These are phyloP conservation scores for Catharus fuscescens DNA, from an alignment of 2,113 vertebrate genomes.

Conservation along the genomic window DNA sequence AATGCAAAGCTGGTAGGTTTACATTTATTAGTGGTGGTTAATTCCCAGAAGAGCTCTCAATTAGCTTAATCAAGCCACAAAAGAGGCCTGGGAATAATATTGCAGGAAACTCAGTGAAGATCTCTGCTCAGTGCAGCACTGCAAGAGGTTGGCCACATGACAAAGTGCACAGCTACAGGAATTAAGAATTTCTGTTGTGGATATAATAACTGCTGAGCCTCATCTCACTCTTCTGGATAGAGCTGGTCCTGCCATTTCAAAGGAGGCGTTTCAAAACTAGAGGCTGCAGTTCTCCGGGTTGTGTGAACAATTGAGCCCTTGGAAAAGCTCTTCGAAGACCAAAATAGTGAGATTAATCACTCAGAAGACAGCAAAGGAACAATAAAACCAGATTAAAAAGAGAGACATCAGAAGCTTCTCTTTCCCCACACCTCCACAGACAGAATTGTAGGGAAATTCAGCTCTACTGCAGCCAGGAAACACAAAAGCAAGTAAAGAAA, in stretches of 20 bases:
- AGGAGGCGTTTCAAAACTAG: background rate
- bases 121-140: background rate
- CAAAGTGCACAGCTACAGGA: background rate
- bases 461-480: background rate
- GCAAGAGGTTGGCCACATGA: background rate
- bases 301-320: background rate
- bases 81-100: background rate
- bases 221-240: background rate
- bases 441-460: background rate
- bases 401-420: background rate
- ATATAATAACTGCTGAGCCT: background rate
- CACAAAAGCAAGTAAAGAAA: background rate
- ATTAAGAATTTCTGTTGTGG: background rate
- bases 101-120: background rate
- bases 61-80: background rate
- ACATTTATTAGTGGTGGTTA: background rate
- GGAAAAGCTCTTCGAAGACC: background rate
- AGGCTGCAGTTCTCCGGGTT: background rate
- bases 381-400: conserved; percentile 25
- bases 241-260: background rate
- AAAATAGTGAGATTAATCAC: conserved; percentile 30
- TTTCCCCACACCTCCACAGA: background rate
- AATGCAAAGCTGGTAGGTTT: background rate
- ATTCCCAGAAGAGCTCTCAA: background rate
- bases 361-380: background rate